phyloP scores from a whole-genome alignment of 2,888 invertebrate genomes.

The Nemurella pictetii region DNA sequence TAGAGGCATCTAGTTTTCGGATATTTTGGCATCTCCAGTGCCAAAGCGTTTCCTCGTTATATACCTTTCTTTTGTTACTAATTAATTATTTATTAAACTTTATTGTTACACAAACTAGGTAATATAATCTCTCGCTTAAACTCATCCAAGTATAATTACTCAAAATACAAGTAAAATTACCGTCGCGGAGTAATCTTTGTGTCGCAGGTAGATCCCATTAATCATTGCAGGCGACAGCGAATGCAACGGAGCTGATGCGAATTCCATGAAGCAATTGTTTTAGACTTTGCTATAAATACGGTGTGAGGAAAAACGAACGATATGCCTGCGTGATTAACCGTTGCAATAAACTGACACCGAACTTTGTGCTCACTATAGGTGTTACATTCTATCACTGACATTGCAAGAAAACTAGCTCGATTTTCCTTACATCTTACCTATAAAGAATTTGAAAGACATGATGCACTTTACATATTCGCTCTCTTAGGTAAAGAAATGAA shows the following conservation, averaged over 20 bases:
- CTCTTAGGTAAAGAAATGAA: neutral
- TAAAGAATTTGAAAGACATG: too few relatives aligned
- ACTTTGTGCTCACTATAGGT: neutral
- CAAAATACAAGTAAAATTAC: neutral
- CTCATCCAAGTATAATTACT: conserved; percentile 14
- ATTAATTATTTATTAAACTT: neutral
- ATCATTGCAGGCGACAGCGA: conserved; percentile 22
- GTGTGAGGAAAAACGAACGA: neutral
- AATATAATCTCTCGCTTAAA: neutral
- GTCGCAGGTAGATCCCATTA: conserved; percentile 4
- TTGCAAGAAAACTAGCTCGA: neutral
- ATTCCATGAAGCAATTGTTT: neutral
- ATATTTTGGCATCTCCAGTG: neutral
- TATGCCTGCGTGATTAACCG: neutral
- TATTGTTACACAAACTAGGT: neutral
- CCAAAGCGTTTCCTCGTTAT: neutral
- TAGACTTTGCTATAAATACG: neutral
- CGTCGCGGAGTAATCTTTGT: neutral
- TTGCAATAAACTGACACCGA: neutral
- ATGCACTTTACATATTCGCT: neutral
- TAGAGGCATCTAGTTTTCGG: too few relatives aligned
- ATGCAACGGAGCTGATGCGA: conserved; percentile 5
- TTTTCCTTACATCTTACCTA: neutral
- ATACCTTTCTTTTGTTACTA: neutral
- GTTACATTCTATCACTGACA: neutral